Evolutionary conservation across 2,113 vertebrate genomes (phyloP).

Genomic region (Syngnathoides biaculeatus): DNA sequence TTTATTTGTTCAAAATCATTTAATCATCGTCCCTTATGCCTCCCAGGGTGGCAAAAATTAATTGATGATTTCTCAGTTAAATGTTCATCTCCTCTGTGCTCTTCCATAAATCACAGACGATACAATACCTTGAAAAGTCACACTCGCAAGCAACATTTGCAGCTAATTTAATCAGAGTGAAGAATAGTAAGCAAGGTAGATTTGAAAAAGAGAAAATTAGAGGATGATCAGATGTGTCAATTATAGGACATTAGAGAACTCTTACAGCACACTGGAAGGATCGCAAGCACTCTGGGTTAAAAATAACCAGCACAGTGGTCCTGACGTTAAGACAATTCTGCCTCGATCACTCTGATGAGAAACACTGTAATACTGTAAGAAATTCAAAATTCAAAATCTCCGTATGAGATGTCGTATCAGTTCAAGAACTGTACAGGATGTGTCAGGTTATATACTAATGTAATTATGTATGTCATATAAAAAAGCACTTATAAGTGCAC

Average conservation of each 20-base stretch:
- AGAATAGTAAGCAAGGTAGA: conserved; percentile 40
- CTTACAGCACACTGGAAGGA: conserved; percentile 54
- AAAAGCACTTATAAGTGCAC: too few relatives aligned
- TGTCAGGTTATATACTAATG: not conserved
- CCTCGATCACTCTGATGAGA: conserved; percentile 41
- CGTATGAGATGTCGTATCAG: not conserved
- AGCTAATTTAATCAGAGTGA: conserved; percentile 39
- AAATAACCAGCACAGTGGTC: conserved; percentile 53
- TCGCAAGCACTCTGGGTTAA: conserved; percentile 50
- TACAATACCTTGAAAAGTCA: conserved; percentile 28
- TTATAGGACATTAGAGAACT: conserved; percentile 61
- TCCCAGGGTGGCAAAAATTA: not conserved
- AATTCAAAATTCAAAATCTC: conserved; percentile 31
- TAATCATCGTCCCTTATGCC: not conserved
- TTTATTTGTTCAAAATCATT: not conserved
- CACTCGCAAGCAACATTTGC: conserved; percentile 30
- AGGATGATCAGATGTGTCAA: conserved; percentile 53
- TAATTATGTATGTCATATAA: too few relatives aligned
- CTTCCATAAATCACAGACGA: conserved; percentile 2
- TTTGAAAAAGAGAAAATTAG: conserved; percentile 46
- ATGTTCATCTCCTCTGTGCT: not conserved
- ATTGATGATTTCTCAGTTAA: not conserved
- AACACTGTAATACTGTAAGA: conserved; percentile 45
- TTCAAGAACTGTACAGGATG: not conserved
- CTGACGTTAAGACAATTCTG: conserved; percentile 53